These are phyloP conservation scores for Scolopax rusticola DNA, from an alignment of 2,797 vertebrate species.

Conservation along the genomic window DNA sequence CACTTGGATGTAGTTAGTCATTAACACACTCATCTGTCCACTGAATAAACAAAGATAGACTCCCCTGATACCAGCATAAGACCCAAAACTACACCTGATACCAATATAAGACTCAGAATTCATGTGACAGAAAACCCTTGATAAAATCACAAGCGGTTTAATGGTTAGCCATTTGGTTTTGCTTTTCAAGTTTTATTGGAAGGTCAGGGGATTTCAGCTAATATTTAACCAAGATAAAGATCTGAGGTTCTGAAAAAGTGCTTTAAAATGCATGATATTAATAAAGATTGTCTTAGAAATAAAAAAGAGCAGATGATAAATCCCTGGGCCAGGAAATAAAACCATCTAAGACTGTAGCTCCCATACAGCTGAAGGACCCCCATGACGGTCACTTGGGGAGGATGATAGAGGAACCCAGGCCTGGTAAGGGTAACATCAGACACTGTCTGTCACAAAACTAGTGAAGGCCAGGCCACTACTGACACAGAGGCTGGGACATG, in stretches of 20 bases:
- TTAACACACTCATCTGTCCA: background rate
- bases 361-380: background rate
- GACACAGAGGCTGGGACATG: background rate
- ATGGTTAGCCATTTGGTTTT: slow-evolving; percentile 11
- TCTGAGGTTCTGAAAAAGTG: background rate
- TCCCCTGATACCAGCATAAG: background rate
- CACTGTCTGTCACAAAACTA: background rate
- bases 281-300: background rate
- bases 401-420: background rate
- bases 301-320: background rate
- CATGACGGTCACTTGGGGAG: background rate
- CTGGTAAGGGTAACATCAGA: background rate
- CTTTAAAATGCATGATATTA: background rate
- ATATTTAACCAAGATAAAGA: slow-evolving; percentile 17
- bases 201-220: background rate
- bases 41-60: background rate
- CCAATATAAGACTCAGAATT: background rate
- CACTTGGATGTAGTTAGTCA: background rate
- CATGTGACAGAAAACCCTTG: background rate
- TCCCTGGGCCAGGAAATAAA: background rate
- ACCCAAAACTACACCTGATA: background rate
- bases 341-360: accelerated
- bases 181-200: slow-evolving; percentile 35
- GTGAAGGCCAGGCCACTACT: background rate
- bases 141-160: slow-evolving; percentile 31